A percentile compares a stretch with the other conserved stretches of the same genome.
Evolutionary conservation across 2,797 vertebrate species (phyloP).

Genomic region (Kryptolebias ocellatus): DNA sequence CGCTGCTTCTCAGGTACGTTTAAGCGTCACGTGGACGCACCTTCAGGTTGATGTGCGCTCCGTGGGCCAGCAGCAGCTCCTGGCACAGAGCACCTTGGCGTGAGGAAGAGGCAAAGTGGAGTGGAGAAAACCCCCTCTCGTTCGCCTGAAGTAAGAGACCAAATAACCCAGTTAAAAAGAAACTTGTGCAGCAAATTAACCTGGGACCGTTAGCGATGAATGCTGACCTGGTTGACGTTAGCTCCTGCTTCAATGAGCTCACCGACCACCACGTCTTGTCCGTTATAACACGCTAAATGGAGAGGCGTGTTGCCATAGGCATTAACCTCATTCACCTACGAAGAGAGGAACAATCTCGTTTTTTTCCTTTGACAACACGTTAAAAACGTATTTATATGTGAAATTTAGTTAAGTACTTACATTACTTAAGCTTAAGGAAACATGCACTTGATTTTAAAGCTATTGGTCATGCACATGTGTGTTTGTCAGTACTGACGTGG

Average conservation of each 20-base stretch:
- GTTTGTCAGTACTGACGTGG: slow-evolving; percentile 83
- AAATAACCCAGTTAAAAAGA: slow-evolving; percentile 20
- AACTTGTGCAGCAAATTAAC: neutral
- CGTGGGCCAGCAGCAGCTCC: slow-evolving; percentile 91
- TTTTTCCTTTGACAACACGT: neutral
- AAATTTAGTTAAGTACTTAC: too few relatives aligned
- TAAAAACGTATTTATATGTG: too few relatives aligned
- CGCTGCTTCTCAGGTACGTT: neutral
- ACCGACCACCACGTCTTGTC: slow-evolving; percentile 95
- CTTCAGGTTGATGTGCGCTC: slow-evolving; percentile 93
- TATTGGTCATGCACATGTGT: neutral
- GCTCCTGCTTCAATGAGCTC: slow-evolving; percentile 93
- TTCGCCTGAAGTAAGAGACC: slow-evolving; percentile 78
- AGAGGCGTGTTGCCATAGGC: slow-evolving; percentile 94
- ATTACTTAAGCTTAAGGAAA: too few relatives aligned
- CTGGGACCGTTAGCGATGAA: neutral
- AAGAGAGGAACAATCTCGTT: slow-evolving; percentile 5
- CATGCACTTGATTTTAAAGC: too few relatives aligned
- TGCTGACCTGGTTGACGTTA: slow-evolving; percentile 88
- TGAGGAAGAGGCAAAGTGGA: slow-evolving; percentile 95
- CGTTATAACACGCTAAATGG: slow-evolving; percentile 96
- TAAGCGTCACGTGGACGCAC: slow-evolving; percentile 43
- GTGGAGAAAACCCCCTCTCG: slow-evolving; percentile 92
- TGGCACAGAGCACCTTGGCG: slow-evolving; percentile 95
- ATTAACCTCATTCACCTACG: slow-evolving; percentile 93